Conservation (phyloP, 2,888 invertebrate species). For the Caradrina kadenii region DNA sequence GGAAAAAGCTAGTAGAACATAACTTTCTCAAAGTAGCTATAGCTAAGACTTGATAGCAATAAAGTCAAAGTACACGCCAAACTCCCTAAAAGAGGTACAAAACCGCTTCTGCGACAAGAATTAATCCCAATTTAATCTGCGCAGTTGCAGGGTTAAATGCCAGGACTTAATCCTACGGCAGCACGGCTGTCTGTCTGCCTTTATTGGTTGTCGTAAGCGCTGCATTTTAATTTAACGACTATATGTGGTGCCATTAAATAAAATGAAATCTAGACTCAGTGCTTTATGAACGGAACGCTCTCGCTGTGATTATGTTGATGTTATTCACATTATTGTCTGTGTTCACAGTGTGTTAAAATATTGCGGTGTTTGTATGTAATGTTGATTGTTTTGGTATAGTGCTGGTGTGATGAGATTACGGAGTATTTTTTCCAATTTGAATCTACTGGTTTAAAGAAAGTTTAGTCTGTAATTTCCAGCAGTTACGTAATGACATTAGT, state of each 20-base stretch:
- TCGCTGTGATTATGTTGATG: slow-evolving; percentile 43
- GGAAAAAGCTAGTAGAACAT: background rate
- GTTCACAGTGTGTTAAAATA: slow-evolving; percentile 52
- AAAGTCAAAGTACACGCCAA: background rate
- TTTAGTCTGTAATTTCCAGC: too few relatives aligned
- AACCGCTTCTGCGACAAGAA: slow-evolving; percentile 11
- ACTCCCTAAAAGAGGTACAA: background rate
- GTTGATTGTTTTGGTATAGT: slow-evolving; percentile 12
- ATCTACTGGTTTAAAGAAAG: background rate
- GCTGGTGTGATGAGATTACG: slow-evolving; percentile 10
- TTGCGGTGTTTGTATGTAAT: slow-evolving; percentile 27
- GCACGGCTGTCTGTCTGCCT: slow-evolving; percentile 53
- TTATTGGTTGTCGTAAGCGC: slow-evolving; percentile 61
- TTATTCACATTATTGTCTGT: slow-evolving; percentile 42
- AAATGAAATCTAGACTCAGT: slow-evolving; percentile 37
- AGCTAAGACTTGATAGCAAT: slow-evolving; percentile 5
- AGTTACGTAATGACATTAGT: too few relatives aligned
- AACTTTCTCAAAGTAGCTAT: background rate
- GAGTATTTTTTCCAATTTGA: background rate
- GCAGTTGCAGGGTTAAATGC: slow-evolving; percentile 57
- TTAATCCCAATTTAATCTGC: slow-evolving; percentile 34
- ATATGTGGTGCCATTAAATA: slow-evolving; percentile 54
- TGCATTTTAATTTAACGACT: slow-evolving; percentile 57
- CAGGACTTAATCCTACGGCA: slow-evolving; percentile 65
- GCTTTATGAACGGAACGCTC: slow-evolving; percentile 44